Evolutionary conservation across 2,888 invertebrate species (phyloP), one percentile per base, ranked within the genome.

Genomic region (Synergus itoensis): DNA sequence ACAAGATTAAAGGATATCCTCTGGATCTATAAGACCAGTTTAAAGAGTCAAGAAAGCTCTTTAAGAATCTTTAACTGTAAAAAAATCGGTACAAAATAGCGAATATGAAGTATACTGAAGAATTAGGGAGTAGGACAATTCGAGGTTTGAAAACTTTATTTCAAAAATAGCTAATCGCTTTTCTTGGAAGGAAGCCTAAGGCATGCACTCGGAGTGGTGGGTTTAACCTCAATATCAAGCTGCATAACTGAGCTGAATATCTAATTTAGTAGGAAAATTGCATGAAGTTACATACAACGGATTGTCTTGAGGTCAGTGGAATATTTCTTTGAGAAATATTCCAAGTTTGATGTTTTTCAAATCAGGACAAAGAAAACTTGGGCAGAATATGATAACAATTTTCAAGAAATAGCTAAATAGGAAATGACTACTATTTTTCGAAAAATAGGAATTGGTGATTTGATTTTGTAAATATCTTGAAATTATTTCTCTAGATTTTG

Each of bases 121-220:
- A 12, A 60, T 12, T 11, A 21, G 21, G 4, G 4, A 11, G 0
- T 7, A 60, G 11, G 5, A 60, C 21, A 11, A 60, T 60, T 21
- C 5, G 9, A 21, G 60, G 21, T 60, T 60, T 21, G 60, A 60
- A 4, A 60, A 60, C 12, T 21, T 12, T 21, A 9, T 60, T 28
- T 28, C 12, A 21, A 60, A 53, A 60, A 60, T 60, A 60, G 21
- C 60, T 21, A 12, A 21, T 60, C 60, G 21, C 60, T 18, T 60
- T 60, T 60, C 60, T 60, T 60, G 60, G 60, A 60, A 60, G 18
- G 60, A 60, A 60, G 60, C 60, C 60, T 60, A 60, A 60, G 21
- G 5, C 60, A 21, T 60, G 60, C 60, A 4, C 60, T 21, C 3
- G 18, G 60, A 14, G 45, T 11, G 21, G 21, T 60, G 21, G 60